phyloP scores from a whole-genome alignment of 2,113 vertebrate genomes.

The Ceyx cyanopectus region DNA sequence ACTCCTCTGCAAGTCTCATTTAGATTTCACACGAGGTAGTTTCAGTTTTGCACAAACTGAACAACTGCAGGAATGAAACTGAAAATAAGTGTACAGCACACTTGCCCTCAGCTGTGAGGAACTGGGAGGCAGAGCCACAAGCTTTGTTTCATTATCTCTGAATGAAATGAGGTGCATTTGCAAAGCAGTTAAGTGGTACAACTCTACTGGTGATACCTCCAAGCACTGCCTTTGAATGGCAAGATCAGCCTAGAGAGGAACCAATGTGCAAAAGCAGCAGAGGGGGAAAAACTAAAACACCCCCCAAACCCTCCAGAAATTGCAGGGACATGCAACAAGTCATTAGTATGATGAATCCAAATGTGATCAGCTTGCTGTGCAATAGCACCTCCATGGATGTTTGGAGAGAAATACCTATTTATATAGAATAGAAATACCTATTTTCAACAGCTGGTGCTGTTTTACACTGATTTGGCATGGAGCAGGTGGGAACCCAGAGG shows the following conservation, averaged over 20 bases:
- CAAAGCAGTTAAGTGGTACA: not conserved
- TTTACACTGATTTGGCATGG: not conserved
- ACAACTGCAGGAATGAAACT: not conserved
- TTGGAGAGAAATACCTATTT: not conserved
- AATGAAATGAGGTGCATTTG: not conserved
- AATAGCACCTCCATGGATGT: not conserved
- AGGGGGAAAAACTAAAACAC: not conserved
- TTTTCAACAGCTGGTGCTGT: not conserved
- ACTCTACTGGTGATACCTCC: not conserved
- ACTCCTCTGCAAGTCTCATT: not conserved
- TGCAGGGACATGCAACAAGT: not conserved
- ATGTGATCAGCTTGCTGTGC: not conserved
- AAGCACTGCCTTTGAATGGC: not conserved
- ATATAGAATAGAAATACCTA: not conserved
- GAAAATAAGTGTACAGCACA: not conserved
- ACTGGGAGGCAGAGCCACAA: not conserved
- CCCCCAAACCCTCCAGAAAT: not conserved
- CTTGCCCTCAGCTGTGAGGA: not conserved
- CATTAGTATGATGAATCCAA: not conserved
- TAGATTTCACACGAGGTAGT: not conserved
- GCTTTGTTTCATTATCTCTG: not conserved
- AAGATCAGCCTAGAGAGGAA: not conserved
- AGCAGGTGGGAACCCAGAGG: not conserved
- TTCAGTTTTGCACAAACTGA: not conserved
- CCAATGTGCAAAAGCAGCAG: accelerated